Base-by-base conservation (phyloP, 2,888 invertebrate genomes). In the Lycia hirtaria region DNA sequence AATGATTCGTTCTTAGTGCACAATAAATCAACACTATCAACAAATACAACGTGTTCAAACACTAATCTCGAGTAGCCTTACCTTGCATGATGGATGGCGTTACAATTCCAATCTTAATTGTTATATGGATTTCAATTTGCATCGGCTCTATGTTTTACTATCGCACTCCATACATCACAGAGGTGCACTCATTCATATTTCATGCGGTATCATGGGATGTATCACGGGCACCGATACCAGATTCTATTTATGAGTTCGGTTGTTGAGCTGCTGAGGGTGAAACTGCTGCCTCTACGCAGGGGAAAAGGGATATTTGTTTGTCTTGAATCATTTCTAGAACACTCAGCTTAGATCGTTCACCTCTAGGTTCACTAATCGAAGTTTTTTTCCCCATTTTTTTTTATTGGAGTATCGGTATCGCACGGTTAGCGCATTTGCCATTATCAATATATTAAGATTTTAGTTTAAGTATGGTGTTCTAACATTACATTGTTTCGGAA, bases 121-220 rank as follows among this genome's bases (percentile, higher is more conserved):
- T 71, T 73, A 69, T 72, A 72, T 67, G 67, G 71, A 70, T 75
- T 71, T 73, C 69, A 72, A 72, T 73, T 76, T 69, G 71, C 69
- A 73, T 75, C 69, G 67, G 64, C 60, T 69, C 68, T 72, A 74
- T 71, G 72, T 69, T 75, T 79, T 77, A 80, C 76, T 82, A 85
- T 85, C 81, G 75, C 75, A 78, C 76, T 80, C 81, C 85, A 85
- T 87, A 88, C 84, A 79, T 87, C 81, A 81, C 75, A 65, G 69
- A 70, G 69, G 71, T 68, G 72, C 74, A 75, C 80, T 75, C 80
- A 81, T 82, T 84, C 85, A 87, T 88, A 88, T 86, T 88, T 87
- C 86, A 87, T 81, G 72, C 74, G 63, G 73, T 87, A 88, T 88
- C 87, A 76, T 80, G 68, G 80, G 79, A 84, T 83, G 85, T 87